Evolutionary conservation across 2,797 vertebrate species (phyloP).

Genomic region (Gadopsis bispinosus): DNA sequence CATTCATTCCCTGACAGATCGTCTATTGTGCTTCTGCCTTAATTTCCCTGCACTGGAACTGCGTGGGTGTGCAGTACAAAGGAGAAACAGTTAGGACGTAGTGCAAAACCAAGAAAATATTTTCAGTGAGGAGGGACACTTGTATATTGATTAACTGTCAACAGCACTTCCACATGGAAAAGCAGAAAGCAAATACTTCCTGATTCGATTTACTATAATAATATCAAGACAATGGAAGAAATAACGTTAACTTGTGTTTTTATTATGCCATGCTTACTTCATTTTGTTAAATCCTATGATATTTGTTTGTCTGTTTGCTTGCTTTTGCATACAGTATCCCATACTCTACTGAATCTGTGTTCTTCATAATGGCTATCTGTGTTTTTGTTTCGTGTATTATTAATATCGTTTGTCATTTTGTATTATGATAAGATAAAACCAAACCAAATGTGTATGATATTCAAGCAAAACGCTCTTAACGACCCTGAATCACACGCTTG

Average conservation of each 20-base stretch:
- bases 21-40: neutral
- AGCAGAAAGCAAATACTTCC: neutral
- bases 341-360: neutral
- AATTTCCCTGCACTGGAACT: too few species aligned
- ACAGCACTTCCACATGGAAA: conserved; percentile 22
- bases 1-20: neutral
- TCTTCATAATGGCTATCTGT: neutral
- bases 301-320: neutral
- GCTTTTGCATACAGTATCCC: neutral
- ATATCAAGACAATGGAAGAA: neutral
- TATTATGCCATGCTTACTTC: neutral
- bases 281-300: neutral
- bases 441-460: conserved; percentile 2
- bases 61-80: conserved; percentile 11
- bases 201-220: conserved; percentile 9
- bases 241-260: neutral
- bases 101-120: conserved; percentile 23
- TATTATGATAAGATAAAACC: neutral
- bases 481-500: conserved; percentile 4
- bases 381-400: neutral
- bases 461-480: neutral
- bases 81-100: conserved; percentile 5
- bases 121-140: conserved; percentile 15
- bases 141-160: conserved; percentile 41
- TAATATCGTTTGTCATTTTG: neutral